Percentiles rank a stretch among this genome's conserved stretches.
Evolutionary conservation across 2,113 vertebrate genomes (phyloP).

Genomic region (Lota lota): DNA sequence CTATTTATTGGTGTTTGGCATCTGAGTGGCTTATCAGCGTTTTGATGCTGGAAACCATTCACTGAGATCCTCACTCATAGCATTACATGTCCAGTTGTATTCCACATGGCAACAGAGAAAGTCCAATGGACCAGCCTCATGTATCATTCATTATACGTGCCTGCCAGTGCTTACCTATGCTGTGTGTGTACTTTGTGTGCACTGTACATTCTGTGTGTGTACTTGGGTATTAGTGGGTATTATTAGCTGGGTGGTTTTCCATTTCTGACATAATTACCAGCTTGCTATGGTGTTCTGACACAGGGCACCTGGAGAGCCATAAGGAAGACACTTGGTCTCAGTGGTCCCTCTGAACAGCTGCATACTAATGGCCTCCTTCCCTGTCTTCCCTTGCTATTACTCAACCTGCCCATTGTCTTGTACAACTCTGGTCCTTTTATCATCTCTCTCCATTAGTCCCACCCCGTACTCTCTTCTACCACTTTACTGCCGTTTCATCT

Average conservation of each 20-base stretch:
- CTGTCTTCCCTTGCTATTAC: background rate
- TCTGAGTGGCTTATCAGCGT: too few species aligned
- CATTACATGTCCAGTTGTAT: too few species aligned
- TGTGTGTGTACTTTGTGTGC: too few species aligned
- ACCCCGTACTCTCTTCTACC: background rate
- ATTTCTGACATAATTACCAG: constrained; percentile 36
- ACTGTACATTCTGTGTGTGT: background rate
- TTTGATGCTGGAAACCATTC: too few species aligned
- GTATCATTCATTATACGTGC: constrained; percentile 9
- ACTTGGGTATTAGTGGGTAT: constrained; percentile 4
- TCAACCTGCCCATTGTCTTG: background rate
- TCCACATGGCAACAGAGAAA: too few species aligned
- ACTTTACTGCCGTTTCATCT: background rate
- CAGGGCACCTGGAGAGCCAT: constrained; percentile 24
- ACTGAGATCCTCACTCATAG: too few species aligned
- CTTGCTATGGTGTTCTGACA: constrained; percentile 25
- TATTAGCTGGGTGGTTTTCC: constrained; percentile 9
- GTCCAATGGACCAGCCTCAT: constrained; percentile 1
- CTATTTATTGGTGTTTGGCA: too few species aligned
- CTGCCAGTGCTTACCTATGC: background rate
- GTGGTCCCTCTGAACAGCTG: constrained; percentile 12
- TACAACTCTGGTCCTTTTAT: background rate
- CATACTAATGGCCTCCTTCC: constrained; percentile 33
- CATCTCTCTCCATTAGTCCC: background rate
- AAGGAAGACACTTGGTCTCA: constrained; percentile 11